Evolutionary conservation across 1,140 invertebrate species (phyloP).

Genomic region (Drosophila ironensis): DNA sequence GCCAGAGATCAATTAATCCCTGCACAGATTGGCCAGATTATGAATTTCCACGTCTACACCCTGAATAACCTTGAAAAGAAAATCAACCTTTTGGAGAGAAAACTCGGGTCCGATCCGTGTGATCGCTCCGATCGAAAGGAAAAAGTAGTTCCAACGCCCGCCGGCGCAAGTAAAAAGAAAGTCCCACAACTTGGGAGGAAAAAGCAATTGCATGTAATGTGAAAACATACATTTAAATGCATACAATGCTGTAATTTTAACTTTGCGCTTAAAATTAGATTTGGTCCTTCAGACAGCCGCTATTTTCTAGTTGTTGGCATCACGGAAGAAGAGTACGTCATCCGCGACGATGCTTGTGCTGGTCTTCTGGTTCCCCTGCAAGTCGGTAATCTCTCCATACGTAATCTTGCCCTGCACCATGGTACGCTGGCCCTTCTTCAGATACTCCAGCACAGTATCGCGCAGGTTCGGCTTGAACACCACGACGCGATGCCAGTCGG

Average conservation of each 20-base stretch:
- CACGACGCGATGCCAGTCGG: constrained; percentile 95
- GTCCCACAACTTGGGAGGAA: no score
- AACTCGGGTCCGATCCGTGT: no score
- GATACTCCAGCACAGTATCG: constrained; percentile 89
- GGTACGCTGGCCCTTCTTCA: constrained; percentile 94
- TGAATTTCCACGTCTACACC: constrained; percentile 23
- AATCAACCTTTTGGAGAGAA: constrained; percentile 10
- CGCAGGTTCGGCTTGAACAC: constrained; percentile 93
- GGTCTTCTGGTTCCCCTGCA: constrained; percentile 87
- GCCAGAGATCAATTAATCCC: neutral
- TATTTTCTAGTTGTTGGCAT: constrained; percentile 52
- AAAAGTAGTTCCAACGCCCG: no score
- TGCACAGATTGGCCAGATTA: constrained; percentile 24
- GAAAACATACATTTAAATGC: constrained; percentile 31
- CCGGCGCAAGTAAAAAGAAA: no score
- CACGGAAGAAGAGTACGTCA: constrained; percentile 91
- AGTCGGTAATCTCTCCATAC: constrained; percentile 93
- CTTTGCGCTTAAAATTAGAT: constrained; percentile 56
- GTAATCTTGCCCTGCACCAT: constrained; percentile 91
- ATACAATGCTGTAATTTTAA: constrained; percentile 55
- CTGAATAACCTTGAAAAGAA: constrained; percentile 33
- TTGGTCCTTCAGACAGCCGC: constrained; percentile 10
- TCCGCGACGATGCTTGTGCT: constrained; percentile 93
- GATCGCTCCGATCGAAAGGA: no score
- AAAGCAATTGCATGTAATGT: no score